These are phyloP conservation scores for Drosophila oshimai DNA, from an alignment of 1,140 invertebrate genomes.

Conservation along the genomic window DNA sequence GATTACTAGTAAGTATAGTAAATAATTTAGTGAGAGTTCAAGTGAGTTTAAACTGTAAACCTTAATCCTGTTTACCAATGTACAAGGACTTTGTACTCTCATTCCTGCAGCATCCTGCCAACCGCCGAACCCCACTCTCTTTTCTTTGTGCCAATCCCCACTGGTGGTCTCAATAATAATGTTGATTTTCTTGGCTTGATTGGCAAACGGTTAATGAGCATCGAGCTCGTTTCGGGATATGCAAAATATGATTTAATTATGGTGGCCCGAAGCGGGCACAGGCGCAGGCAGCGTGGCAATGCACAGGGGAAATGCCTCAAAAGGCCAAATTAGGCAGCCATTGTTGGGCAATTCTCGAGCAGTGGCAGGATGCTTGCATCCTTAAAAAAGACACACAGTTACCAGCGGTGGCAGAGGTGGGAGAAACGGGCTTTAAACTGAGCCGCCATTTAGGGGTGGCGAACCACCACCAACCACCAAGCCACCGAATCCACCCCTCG, in stretches of 20 bases:
- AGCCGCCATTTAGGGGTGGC: constrained; percentile 52
- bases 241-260: constrained; percentile 81
- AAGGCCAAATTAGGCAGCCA: constrained; percentile 68
- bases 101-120: background rate
- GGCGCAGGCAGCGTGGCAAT: constrained; percentile 40
- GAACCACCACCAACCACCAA: constrained; percentile 36
- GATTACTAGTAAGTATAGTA: no score
- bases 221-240: constrained; percentile 63
- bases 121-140: background rate
- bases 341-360: constrained; percentile 64
- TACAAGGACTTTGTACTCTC: background rate
- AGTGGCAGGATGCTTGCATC: constrained; percentile 13
- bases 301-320: constrained; percentile 62
- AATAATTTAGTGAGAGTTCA: background rate
- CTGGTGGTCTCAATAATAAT: constrained; percentile 47
- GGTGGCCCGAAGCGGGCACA: constrained; percentile 26
- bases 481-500: constrained; percentile 9
- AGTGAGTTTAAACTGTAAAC: background rate
- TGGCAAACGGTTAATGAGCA: constrained; percentile 67
- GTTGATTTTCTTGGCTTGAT: constrained; percentile 56
- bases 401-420: constrained; percentile 3
- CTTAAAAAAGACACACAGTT: constrained; percentile 24
- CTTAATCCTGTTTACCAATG: background rate
- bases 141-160: constrained; percentile 20
- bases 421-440: constrained; percentile 45